phyloP scores from a whole-genome alignment of 2,113 vertebrate species.

The Psittacara wagleri region DNA sequence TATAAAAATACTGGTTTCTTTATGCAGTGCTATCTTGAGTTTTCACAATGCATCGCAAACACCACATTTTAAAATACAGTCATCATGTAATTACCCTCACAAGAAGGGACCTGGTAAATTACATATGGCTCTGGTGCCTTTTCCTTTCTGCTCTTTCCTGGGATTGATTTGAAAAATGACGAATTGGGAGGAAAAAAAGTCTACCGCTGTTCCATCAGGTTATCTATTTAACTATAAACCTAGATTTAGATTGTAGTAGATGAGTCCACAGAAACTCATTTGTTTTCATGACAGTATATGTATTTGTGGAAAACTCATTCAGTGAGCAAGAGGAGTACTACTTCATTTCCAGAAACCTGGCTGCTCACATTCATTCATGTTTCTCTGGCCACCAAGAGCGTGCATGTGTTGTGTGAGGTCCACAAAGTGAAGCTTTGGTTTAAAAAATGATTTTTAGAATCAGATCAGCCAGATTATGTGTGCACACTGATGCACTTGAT shows the following conservation, averaged over 20 bases:
- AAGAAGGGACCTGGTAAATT: background rate
- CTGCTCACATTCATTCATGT: background rate
- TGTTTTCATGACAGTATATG: background rate
- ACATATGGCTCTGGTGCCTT: background rate
- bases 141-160: background rate
- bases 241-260: background rate
- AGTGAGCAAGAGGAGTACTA: background rate
- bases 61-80: background rate
- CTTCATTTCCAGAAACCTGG: background rate
- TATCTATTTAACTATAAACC: background rate
- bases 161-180: background rate
- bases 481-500: background rate
- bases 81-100: background rate
- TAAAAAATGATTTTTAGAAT: background rate
- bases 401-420: background rate
- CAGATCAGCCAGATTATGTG: background rate
- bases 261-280: background rate
- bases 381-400: background rate
- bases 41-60: background rate
- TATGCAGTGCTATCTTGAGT: background rate
- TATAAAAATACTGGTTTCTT: background rate
- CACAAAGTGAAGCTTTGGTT: background rate
- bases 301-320: background rate
- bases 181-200: background rate
- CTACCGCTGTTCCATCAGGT: background rate